A percentile compares a stretch with the other conserved stretches of the same genome.
Conservation (phyloP, 2,888 invertebrate genomes). For the Mythimna lalbum region DNA sequence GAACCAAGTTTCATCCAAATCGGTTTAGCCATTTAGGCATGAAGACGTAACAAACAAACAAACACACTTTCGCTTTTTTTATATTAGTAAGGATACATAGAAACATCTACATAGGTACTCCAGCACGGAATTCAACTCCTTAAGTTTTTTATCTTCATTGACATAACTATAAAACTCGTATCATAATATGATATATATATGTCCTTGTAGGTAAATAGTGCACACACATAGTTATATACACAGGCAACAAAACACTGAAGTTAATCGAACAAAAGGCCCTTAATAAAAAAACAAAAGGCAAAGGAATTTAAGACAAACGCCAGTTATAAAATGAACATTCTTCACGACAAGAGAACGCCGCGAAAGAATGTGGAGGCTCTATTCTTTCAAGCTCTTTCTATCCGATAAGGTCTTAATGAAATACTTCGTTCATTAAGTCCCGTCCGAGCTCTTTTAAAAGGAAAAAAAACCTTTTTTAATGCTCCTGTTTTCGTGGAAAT, state of each 20-base stretch:
- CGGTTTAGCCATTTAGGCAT: no score
- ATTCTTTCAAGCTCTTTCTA: slow-evolving; percentile 81
- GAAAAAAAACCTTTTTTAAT: slow-evolving; percentile 58
- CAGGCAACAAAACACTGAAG: background rate
- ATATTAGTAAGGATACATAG: no score
- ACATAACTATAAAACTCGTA: no score
- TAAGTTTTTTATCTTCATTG: no score
- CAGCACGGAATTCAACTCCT: no score
- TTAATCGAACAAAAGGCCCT: slow-evolving; percentile 21
- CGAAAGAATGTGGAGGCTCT: slow-evolving; percentile 84
- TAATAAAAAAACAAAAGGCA: slow-evolving; percentile 70
- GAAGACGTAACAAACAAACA: no score
- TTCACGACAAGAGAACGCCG: slow-evolving; percentile 85
- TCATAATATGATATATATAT: background rate
- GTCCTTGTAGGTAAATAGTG: background rate
- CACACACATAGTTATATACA: background rate
- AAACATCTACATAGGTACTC: no score
- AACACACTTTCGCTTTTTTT: no score
- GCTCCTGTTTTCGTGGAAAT: slow-evolving; percentile 13
- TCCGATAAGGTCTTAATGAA: slow-evolving; percentile 87
- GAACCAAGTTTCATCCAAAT: no score
- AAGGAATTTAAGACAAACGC: slow-evolving; percentile 78
- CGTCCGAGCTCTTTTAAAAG: slow-evolving; percentile 70
- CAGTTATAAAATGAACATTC: slow-evolving; percentile 87
- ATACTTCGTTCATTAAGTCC: slow-evolving; percentile 88